A percentile compares a stretch with the other conserved stretches of the same genome.
Evolutionary conservation across 2,113 vertebrate genomes (phyloP).

Genomic region (Maccullochella peelii): DNA sequence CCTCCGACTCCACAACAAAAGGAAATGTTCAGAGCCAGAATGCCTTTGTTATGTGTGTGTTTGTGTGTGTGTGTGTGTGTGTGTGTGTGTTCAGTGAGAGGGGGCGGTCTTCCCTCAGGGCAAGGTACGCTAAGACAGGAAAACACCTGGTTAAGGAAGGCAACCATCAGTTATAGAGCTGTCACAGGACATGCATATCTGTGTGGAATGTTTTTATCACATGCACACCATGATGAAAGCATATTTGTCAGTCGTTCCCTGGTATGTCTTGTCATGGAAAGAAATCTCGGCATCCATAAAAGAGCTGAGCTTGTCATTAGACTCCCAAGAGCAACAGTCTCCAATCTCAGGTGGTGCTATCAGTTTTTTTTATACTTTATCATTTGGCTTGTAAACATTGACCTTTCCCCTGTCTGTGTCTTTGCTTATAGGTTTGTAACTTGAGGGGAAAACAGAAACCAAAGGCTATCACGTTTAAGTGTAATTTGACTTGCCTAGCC

Average conservation of each 20-base stretch:
- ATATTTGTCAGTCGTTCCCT: constrained; percentile 28
- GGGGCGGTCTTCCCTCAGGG: constrained; percentile 60
- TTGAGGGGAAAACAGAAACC: constrained; percentile 17
- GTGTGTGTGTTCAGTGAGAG: constrained; percentile 43
- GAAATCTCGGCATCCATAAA: constrained; percentile 24
- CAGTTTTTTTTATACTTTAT: constrained; percentile 38
- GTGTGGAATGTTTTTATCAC: constrained; percentile 58
- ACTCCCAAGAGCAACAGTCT: constrained; percentile 18
- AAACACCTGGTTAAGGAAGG: constrained; percentile 73
- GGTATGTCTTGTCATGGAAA: constrained; percentile 22
- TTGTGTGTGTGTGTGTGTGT: constrained; percentile 28
- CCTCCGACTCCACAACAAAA: constrained; percentile 57
- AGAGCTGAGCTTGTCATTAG: constrained; percentile 49
- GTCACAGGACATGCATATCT: constrained; percentile 46
- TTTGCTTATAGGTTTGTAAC: constrained; percentile 19
- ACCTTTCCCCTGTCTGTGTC: constrained; percentile 30
- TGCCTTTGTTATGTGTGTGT: constrained; percentile 57
- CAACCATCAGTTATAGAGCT: constrained; percentile 63
- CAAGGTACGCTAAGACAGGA: constrained; percentile 64
- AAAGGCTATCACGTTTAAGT: background rate
- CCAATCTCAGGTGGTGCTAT: constrained; percentile 31
- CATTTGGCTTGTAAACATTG: constrained; percentile 48
- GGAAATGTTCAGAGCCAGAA: constrained; percentile 58
- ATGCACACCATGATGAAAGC: constrained; percentile 47
- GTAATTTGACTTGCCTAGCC: background rate